A percentile compares a stretch with the other conserved stretches of the same genome.
Evolutionary conservation across 2,888 invertebrate species (phyloP).

Genomic region (Microchrysa polita): DNA sequence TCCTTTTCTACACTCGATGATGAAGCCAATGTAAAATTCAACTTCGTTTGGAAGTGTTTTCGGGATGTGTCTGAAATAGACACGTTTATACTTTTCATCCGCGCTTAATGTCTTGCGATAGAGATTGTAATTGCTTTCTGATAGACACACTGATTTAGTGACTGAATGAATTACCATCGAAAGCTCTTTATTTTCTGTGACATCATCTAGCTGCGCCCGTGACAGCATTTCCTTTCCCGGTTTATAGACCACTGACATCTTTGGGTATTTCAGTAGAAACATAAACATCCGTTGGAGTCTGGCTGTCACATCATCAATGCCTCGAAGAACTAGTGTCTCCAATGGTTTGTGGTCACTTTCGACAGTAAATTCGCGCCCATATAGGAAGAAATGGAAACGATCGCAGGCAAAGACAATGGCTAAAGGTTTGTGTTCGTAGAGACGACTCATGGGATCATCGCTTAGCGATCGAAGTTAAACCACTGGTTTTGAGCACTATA

Average conservation of each 20-base stretch:
- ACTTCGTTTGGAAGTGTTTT: too few relatives aligned
- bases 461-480: too few relatives aligned
- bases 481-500: too few relatives aligned
- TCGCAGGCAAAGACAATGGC: slow-evolving; percentile 36
- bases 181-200: slow-evolving; percentile 23
- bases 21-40: too few relatives aligned
- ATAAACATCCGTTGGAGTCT: slow-evolving; percentile 44
- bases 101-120: slow-evolving; percentile 33
- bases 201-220: slow-evolving; percentile 9
- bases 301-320: slow-evolving; percentile 42
- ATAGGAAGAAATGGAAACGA: slow-evolving; percentile 41
- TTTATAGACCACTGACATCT: slow-evolving; percentile 39
- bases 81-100: slow-evolving; percentile 44
- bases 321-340: slow-evolving; percentile 5
- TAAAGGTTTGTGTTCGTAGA: slow-evolving; percentile 33
- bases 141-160: slow-evolving; percentile 39
- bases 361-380: slow-evolving; percentile 53
- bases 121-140: slow-evolving; percentile 46
- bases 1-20: too few relatives aligned
- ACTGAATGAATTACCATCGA: slow-evolving; percentile 23
- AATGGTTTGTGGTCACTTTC: slow-evolving; percentile 59
- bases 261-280: slow-evolving; percentile 43
- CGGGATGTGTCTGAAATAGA: too few relatives aligned
- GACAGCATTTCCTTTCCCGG: slow-evolving; percentile 35
- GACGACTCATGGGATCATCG: too few relatives aligned